Evolutionary conservation across 23 tunicate species (phyloP), one percentile per base, ranked within the genome.

Genomic region (Phallusia fumigata): DNA sequence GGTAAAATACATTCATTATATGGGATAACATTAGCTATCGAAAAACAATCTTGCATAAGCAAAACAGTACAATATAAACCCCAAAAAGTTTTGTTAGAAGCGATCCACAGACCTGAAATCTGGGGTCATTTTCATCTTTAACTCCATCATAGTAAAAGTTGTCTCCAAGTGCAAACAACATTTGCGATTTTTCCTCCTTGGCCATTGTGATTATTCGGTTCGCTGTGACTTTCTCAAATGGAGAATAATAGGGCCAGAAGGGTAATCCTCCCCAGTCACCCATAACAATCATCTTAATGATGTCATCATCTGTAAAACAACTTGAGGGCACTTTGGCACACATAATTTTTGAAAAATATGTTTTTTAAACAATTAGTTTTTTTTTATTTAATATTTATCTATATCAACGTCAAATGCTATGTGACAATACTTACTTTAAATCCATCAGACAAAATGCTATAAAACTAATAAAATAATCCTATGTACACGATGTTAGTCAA

Each of bases 231-330:
- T 74, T 74, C 74, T 94, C 98, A 73, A 89, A 94, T 35, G 98
- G 94, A 12, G 98, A 73, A 52, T 86, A 89, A 65, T 89, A 89
- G 10, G 98, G 98, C 52, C n/a, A 49, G 35, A 83, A 11, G 30
- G 98, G 98, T 1, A 94, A 19, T 15, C 98, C 98, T 36, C 98
- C 98, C 98, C 98, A 94, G 36, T 94, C 98, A 19, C 93, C 98
- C 88, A 94, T 79, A 31, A 89, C 90, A 47, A 89, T 82, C 79
- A 86, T 76, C 19, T 86, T 84, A 2, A 89, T 33, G n/a, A 35
- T 75, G 36, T 81, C 83, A 16, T 69, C 53, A 19, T 53, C 74
- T 80, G 45, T 24, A 18, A 80, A 80, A 78, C 28, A 58, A 51
- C 15, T 15, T 51, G 58, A 13, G 58, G 18, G 18, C n/a, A n/a